Evolutionary conservation across 2,888 invertebrate genomes (phyloP), one percentile per base, ranked within the genome.

Genomic region (Aleiodes alternator): DNA sequence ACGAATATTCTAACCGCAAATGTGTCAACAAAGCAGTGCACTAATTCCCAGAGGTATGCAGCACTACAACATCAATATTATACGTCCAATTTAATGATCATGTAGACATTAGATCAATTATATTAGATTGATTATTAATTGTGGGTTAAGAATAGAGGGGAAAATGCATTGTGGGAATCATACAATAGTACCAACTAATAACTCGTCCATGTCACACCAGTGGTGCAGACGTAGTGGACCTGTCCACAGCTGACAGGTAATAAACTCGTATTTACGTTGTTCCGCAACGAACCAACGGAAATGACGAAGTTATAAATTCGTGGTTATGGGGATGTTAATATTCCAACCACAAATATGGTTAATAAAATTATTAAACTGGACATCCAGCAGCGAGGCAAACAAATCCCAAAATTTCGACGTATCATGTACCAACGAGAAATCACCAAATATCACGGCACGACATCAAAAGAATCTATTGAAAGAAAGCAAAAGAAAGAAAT

Each of bases 51-150:
- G 9, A 53, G 38, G 31, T 61, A 3, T 43, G 43, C 14, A 23
- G 8, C 16, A 64, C 48, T 16, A 16, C 64, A 38, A 6, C n/a
- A 64, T 64, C 64, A 64, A 64, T 48, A 64, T 23, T 16, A 23
- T 23, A 43, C 23, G 11, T 16, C 8, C 64, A 6, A 38, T 48
- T 38, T 64, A 43, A 64, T 64, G 23, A 4, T 48, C 11, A 11
- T 38, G 69, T 56, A 23, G 38, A 56, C 69, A 53, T 56, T 43
- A 69, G 55, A 69, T 64, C 66, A 73, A 73, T 73, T 66, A 73
- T 23, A 55, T 53, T 31, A 43, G 55, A 66, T 73, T 73, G 73
- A 73, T 73, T 73, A 73, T 73, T 66, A 73, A 73, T 73, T 66
- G 73, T 66, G 73, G 64, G 53, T 64, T 50, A 64, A 53, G 34